Percentiles rank a stretch among this genome's conserved stretches.
These are phyloP conservation scores for Semaprochilodus insignis DNA, from an alignment of 2,797 vertebrate species.

Conservation along the genomic window DNA sequence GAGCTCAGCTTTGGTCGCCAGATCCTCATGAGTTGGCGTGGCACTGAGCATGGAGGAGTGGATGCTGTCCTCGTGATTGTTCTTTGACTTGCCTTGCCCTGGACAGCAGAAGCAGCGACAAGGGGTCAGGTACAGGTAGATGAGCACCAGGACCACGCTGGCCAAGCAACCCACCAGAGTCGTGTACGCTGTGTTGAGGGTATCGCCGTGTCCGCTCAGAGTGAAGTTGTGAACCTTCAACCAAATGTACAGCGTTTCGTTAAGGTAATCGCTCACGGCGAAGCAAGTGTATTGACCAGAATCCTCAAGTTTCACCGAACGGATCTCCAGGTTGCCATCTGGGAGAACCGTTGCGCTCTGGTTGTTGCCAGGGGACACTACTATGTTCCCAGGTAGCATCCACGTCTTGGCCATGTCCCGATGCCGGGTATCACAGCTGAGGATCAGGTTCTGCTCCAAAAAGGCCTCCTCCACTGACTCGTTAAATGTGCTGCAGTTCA, in stretches of 20 bases:
- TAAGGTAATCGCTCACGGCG: slow-evolving; percentile 84
- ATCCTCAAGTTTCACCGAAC: slow-evolving; percentile 80
- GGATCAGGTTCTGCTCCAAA: slow-evolving; percentile 83
- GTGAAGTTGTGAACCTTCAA: slow-evolving; percentile 94
- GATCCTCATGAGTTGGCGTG: slow-evolving; percentile 88
- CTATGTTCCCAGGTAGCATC: slow-evolving; percentile 83
- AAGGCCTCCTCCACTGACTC: slow-evolving; percentile 86
- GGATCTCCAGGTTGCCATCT: slow-evolving; percentile 86
- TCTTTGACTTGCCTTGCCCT: slow-evolving; percentile 77
- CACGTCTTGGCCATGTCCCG: slow-evolving; percentile 85
- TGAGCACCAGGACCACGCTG: slow-evolving; percentile 94
- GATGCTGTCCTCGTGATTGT: slow-evolving; percentile 89
- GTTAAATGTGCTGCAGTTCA: slow-evolving; percentile 92
- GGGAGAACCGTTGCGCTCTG: slow-evolving; percentile 77
- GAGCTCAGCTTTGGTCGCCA: slow-evolving; percentile 79
- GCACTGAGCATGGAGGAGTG: slow-evolving; percentile 95
- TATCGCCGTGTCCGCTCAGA: slow-evolving; percentile 81
- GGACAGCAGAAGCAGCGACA: slow-evolving; percentile 93
- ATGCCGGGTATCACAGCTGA: slow-evolving; percentile 89
- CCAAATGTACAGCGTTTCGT: slow-evolving; percentile 93
- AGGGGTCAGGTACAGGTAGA: slow-evolving; percentile 96
- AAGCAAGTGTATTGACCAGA: slow-evolving; percentile 91
- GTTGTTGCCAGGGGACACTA: slow-evolving; percentile 77
- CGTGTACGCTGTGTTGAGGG: slow-evolving; percentile 95
- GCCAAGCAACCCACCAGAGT: slow-evolving; percentile 95